Base-by-base conservation (phyloP, 37 sponge, comb jelly and placozoan genomes). In the Ephydatia muelleri region DNA sequence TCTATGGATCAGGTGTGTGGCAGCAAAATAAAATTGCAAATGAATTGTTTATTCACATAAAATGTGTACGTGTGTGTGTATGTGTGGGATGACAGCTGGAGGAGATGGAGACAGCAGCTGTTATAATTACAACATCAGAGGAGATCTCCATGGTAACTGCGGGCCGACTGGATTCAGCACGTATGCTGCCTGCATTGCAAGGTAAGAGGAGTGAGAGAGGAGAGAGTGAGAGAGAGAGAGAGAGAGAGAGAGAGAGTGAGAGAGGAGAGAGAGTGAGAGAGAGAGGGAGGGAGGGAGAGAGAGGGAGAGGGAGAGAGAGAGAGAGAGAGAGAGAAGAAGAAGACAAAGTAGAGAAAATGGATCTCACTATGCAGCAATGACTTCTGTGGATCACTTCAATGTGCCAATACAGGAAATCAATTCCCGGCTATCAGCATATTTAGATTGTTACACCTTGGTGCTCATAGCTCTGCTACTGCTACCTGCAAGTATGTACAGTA, bases 101-200 rank as follows among this genome's bases (percentile, higher is more conserved):
- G 43, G 31, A 21, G 39, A 13, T 32, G 87, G 74, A 22, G 72
- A 23, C 12, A 29, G 9, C 35, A 80, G 22, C 5, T 86, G 87
- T 40, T 86, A 76, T 47, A 68, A 22, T 2, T 36, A 27, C 2
- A 91, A 91, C 33, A 39, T 35, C 1, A 26, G 64, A 29, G 91
- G 91, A 78, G 66, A 81, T 37, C 39, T 28, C 11, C 77, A 77
- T 78, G 91, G 91, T 0, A 85, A 91, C 47, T 91, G 91, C 65
- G 86, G 82, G 16, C 72, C 77, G 23, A 78, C 65, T 36, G 8
- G 65, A 38, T 21, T 48, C 22, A 28, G 48, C 11, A 57, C 57
- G 16, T 92, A 79, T 67, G n/a, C 86, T 57, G 65, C 89, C 28
- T 92, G 93, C 81, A 16, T 68, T 68, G 16, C 70, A 70, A 82